Evolutionary conservation across 2,888 invertebrate genomes (phyloP), one percentile per base, ranked within the genome.

Genomic region (Eudemis profundana): DNA sequence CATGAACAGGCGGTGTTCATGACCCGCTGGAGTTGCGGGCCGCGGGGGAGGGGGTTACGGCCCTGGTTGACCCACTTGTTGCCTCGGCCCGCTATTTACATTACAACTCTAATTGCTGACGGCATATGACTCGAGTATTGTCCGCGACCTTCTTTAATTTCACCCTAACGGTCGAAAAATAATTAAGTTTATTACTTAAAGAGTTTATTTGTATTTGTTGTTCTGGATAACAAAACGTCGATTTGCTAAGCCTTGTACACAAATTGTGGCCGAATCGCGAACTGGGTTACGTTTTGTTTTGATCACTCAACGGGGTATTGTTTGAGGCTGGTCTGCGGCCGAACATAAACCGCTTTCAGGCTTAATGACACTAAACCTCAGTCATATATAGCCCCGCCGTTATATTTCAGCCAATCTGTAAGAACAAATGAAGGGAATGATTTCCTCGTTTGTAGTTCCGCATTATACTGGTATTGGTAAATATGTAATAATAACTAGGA

Each of bases 31-130:
- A 73, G 68, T 68, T 66, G 69, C 69, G 75, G 74, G 71, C 74
- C 76, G 15, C 50, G 57, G 8, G 40, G 49, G 49, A 70, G 68
- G 70, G 67, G 68, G 69, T 66, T 70, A 66, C 69, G 59, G 71
- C 82, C 84, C 84, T 78, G 82, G 78, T 78, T 90, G 90, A 90
- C 91, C 91, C 90, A 90, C 91, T 91, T 92, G 91, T 91, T 92
- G 91, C 87, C 87, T 78, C 75, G 73, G 77, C 78, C 78, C 81
- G 78, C 80, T 87, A 87, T 89, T 89, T 87, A 87, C 87, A 85
- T 85, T 84, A 85, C 81, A 79, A 79, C 77, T 84, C 82, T 82
- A 82, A 86, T 85, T 83, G 81, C 80, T 80, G 75, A 78, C 77
- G 76, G 78, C 76, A 74, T 76, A 81, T 75, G 77, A 73, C 79